phyloP scores from a whole-genome alignment of 2,888 invertebrate genomes.

The Acanthococcus lagerstroemiae region DNA sequence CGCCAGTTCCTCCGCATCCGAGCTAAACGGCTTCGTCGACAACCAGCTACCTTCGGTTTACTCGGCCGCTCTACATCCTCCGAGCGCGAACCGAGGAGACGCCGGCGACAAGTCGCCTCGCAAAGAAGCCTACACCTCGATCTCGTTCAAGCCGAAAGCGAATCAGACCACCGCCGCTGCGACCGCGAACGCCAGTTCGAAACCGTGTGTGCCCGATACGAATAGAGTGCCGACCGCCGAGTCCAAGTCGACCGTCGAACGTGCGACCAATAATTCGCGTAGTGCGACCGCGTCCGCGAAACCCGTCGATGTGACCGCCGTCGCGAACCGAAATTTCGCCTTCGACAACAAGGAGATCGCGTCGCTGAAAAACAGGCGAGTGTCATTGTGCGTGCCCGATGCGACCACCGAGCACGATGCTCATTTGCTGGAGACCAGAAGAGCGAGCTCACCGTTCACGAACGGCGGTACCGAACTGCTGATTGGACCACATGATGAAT shows the following conservation, averaged over 20 bases:
- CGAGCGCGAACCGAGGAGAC: constrained; percentile 6
- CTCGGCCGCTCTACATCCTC: constrained; percentile 12
- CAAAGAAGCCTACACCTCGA: background rate
- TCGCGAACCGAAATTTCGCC: constrained; percentile 18
- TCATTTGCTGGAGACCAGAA: constrained; percentile 33
- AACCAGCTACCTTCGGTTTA: constrained; percentile 20
- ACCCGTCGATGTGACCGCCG: background rate
- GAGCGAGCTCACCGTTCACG: constrained; percentile 50
- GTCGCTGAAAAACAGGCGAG: constrained; percentile 16
- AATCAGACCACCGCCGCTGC: background rate
- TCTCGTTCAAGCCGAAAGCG: background rate
- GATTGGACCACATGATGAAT: constrained; percentile 45
- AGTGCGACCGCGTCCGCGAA: too few relatives aligned
- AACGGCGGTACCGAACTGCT: constrained; percentile 68
- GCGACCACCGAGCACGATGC: constrained; percentile 1
- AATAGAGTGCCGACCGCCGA: too few relatives aligned
- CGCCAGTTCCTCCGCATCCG: constrained; percentile 27
- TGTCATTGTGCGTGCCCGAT: constrained; percentile 17
- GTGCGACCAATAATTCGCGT: too few relatives aligned
- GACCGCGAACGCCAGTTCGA: background rate
- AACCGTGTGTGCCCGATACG: background rate
- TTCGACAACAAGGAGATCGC: constrained; percentile 21
- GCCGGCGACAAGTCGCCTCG: constrained; percentile 10
- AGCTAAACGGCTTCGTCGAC: constrained; percentile 32
- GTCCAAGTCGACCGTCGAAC: too few relatives aligned